A percentile compares a stretch with the other conserved stretches of the same genome.
These are phyloP conservation scores for Microcebus ravelobensis DNA, from an alignment of 2,113 vertebrate species.

Conservation along the genomic window DNA sequence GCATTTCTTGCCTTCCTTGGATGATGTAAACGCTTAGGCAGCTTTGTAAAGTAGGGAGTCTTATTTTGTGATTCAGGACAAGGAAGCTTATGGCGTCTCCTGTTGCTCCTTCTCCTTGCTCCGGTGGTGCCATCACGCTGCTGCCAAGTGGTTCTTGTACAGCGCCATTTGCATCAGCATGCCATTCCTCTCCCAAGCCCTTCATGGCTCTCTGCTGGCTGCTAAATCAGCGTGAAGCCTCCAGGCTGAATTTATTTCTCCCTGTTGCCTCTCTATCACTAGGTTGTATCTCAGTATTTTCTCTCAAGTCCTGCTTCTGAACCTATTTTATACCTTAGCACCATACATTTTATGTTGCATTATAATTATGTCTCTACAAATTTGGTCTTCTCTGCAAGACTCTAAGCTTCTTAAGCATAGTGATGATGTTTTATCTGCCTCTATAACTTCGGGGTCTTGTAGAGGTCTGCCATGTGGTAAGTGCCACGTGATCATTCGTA, in stretches of 20 bases:
- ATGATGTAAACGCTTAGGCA: not conserved
- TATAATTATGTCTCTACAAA: not conserved
- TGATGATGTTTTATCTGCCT: not conserved
- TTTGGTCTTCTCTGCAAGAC: not conserved
- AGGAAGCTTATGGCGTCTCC: not conserved
- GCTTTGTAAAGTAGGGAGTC: constrained; percentile 3
- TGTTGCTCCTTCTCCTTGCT: not conserved
- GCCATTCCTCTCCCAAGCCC: not conserved
- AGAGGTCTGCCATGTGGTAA: not conserved
- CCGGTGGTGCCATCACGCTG: not conserved
- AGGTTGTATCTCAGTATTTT: not conserved
- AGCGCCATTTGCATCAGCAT: not conserved
- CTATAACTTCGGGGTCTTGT: not conserved
- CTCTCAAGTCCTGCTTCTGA: not conserved
- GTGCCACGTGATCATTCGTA: not conserved
- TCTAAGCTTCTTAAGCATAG: not conserved
- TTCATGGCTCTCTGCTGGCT: not conserved
- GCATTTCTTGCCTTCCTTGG: not conserved
- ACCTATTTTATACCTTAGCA: not conserved
- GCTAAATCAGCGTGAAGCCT: not conserved
- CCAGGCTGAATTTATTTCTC: not conserved
- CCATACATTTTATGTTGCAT: not conserved
- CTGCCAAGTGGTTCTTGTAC: constrained; percentile 27
- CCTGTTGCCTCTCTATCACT: not conserved
- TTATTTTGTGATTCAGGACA: not conserved